Conservation (phyloP, 2,888 invertebrate genomes). For the Lathronympha strigana region DNA sequence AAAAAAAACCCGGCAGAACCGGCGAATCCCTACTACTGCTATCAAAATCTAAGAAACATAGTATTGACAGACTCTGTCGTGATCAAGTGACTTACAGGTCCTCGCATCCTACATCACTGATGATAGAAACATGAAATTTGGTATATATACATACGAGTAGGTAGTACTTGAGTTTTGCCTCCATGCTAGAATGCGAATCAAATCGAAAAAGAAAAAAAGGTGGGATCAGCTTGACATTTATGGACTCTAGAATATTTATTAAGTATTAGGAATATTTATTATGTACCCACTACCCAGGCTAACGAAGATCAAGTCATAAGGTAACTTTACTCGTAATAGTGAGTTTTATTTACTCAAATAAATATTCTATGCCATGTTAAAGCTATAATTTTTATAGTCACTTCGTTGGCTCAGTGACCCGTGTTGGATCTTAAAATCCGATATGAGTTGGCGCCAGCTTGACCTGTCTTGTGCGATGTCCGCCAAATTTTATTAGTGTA, state of each 20-base stretch:
- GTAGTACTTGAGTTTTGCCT: not conserved
- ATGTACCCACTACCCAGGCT: too few species aligned
- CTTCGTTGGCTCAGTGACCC: too few species aligned
- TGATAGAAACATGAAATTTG: slow-evolving; percentile 1
- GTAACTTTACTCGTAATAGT: not conserved
- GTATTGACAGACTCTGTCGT: not conserved
- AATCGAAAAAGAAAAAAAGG: not conserved
- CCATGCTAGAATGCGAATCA: not conserved
- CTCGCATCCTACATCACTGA: not conserved
- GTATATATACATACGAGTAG: not conserved
- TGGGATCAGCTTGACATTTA: slow-evolving; percentile 1
- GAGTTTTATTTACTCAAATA: too few species aligned
- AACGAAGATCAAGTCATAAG: not conserved
- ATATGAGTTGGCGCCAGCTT: too few species aligned
- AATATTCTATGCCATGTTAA: too few species aligned
- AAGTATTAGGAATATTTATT: not conserved
- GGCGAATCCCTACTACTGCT: too few species aligned
- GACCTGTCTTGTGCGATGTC: too few species aligned
- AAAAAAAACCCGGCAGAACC: too few species aligned
- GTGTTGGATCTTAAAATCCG: too few species aligned
- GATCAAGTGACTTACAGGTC: not conserved
- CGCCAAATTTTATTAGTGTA: too few species aligned
- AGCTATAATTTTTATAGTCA: too few species aligned
- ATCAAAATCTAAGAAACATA: too few species aligned
- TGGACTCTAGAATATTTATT: slow-evolving; percentile 8